Conservation (phyloP, 2,113 vertebrate species). For the Pontoporia blainvillei region DNA sequence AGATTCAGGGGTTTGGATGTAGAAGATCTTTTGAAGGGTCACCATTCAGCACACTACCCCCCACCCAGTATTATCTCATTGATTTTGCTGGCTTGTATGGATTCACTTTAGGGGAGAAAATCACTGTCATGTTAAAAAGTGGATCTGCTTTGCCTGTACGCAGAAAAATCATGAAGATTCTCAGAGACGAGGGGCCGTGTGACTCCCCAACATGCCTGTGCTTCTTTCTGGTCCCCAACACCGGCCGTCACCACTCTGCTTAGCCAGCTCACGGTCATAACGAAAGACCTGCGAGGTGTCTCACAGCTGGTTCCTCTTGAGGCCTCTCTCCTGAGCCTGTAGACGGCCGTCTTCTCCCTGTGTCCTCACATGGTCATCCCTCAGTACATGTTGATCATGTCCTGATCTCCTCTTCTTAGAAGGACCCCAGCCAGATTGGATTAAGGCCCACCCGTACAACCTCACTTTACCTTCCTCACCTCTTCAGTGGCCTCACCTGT, state of each 20-base stretch:
- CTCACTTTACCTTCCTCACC: too few species aligned
- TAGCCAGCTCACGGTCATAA: fast-evolving
- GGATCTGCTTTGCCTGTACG: not conserved
- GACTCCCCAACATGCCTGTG: fast-evolving
- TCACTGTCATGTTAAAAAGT: not conserved
- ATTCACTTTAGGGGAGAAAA: too few species aligned
- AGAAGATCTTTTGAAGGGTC: too few species aligned
- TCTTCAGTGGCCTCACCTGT: too few species aligned
- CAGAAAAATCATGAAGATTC: not conserved
- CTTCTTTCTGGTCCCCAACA: too few species aligned
- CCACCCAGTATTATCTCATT: fast-evolving
- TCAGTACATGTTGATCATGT: fast-evolving
- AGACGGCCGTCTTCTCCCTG: fast-evolving
- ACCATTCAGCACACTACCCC: fast-evolving
- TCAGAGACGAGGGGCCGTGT: fast-evolving
- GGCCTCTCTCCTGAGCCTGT: not conserved
- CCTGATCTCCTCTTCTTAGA: not conserved
- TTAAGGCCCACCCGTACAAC: fast-evolving
- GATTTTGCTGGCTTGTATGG: fast-evolving
- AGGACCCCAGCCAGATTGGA: too few species aligned
- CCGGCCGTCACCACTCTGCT: fast-evolving
- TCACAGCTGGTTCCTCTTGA: fast-evolving
- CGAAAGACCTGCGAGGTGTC: fast-evolving
- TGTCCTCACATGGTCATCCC: not conserved
- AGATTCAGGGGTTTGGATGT: too few species aligned